A percentile compares a stretch with the other conserved stretches of the same genome.
Evolutionary conservation across 2,888 invertebrate genomes (phyloP).

Genomic region (Uropetala carovei): DNA sequence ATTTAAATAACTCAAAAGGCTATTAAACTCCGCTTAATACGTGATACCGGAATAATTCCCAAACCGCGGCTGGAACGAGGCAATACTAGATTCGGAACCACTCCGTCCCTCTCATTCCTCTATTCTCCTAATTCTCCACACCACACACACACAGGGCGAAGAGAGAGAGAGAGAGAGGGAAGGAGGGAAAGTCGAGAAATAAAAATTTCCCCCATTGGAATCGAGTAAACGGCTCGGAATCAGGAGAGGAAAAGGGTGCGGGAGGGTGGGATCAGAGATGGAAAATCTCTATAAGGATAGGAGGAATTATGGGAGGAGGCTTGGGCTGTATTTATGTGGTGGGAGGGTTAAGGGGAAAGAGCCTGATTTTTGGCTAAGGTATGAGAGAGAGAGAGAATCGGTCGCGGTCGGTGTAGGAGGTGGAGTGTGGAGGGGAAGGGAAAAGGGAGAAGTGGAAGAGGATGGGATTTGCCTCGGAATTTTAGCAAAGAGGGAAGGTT

Average conservation of each 20-base stretch:
- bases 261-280: slow-evolving; percentile 2
- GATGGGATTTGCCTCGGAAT: too few relatives aligned
- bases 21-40: too few relatives aligned
- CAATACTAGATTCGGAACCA: neutral
- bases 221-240: slow-evolving; percentile 15
- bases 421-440: neutral
- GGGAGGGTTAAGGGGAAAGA: neutral
- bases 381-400: neutral
- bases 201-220: neutral
- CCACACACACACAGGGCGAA: neutral
- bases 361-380: neutral
- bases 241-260: slow-evolving; percentile 10
- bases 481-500: neutral
- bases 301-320: slow-evolving; percentile 15
- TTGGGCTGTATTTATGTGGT: neutral
- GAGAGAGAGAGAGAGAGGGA: neutral
- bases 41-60: neutral
- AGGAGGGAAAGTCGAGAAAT: neutral
- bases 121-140: neutral
- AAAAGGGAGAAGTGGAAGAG: neutral
- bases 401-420: neutral
- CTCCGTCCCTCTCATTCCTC: neutral
- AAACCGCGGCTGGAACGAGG: neutral
- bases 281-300: slow-evolving; percentile 54
- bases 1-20: too few relatives aligned